Base-by-base conservation (phyloP, 2,113 vertebrate species). In the Archocentrus centrarchus region DNA sequence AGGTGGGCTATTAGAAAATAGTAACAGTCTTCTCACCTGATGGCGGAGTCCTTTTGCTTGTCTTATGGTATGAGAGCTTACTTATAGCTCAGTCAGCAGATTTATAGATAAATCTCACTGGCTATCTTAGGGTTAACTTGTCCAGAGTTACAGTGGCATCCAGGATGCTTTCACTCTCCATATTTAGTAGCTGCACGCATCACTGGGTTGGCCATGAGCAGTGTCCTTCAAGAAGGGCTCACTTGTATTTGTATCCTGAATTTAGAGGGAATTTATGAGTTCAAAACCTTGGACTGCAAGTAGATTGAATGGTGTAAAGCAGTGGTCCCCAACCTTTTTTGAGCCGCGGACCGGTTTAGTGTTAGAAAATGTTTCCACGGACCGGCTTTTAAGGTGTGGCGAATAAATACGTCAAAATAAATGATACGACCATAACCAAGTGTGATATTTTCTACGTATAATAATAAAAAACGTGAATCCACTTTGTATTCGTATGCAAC, bases 211-310 rank as follows among this genome's bases (percentile, higher is more conserved):
- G 68, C 68, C 68, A 73, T 73, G 68, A 73, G 27, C 68, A 55
- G 68, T 55, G 68, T 55, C 47, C 68, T 87, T 10, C 60, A 30
- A n/a, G 61, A 41, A 77, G 44, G 86, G 75, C 27, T 79, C 35
- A 17, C 60, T 35, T 24, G 41, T 59, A 59, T 75, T 79, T 75
- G 60, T 32, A n/a, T 63, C 60, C 50, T 81, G 75, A 61, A 68
- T 70, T 86, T 80, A 78, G 18, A 76, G 47, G 17, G 60, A 44
- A 64, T 64, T 79, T 77, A 75, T 80, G 30, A 39, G 17, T 68
- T 80, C 6, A 62, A 47, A 75, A 41, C 47, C 27, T 73, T 55
- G 44, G 27, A 47, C 68, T 73, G 47, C 68, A 53, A 79, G 30
- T 70, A 64, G 37, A 62, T 24, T 70, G 50, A 61, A 20, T 66